These are phyloP conservation scores for Hipparchia sbordonii DNA, from an alignment of 2,888 invertebrate genomes.

Conservation along the genomic window DNA sequence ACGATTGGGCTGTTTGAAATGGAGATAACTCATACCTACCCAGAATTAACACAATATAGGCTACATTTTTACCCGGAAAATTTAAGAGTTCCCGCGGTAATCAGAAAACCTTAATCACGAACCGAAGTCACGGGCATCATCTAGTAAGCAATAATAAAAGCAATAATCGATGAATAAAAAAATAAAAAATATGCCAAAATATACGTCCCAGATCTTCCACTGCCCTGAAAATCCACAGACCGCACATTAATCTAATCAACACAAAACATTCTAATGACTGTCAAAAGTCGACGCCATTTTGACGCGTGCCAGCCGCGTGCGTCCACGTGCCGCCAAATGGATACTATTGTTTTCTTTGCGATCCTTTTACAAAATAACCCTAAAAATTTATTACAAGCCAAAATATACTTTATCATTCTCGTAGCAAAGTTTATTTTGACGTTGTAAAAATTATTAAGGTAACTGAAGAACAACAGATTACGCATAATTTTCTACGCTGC, in stretches of 20 bases:
- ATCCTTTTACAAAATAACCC: conserved; percentile 38
- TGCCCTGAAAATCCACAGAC: conserved; percentile 44
- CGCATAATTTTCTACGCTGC: conserved; percentile 8
- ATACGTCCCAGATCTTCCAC: conserved; percentile 20
- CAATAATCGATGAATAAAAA: background rate
- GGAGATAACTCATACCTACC: no score
- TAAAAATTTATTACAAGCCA: conserved; percentile 3
- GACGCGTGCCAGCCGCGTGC: conserved; percentile 60
- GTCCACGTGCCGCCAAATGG: conserved; percentile 54
- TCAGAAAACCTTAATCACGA: no score
- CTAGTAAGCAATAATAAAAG: background rate
- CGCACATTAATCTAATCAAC: conserved; percentile 61
- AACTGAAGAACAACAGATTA: conserved; percentile 25
- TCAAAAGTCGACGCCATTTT: conserved; percentile 56
- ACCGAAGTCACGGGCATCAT: no score
- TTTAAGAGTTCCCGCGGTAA: no score
- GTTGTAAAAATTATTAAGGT: conserved; percentile 1
- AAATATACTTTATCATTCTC: background rate
- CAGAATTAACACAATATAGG: no score
- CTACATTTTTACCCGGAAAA: no score
- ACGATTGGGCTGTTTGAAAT: no score
- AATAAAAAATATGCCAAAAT: conserved; percentile 11
- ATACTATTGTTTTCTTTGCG: conserved; percentile 54
- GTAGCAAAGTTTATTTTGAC: conserved; percentile 3
- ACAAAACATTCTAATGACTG: conserved; percentile 63